Conservation (phyloP, 2,797 vertebrate genomes). For the Carapus acus region DNA sequence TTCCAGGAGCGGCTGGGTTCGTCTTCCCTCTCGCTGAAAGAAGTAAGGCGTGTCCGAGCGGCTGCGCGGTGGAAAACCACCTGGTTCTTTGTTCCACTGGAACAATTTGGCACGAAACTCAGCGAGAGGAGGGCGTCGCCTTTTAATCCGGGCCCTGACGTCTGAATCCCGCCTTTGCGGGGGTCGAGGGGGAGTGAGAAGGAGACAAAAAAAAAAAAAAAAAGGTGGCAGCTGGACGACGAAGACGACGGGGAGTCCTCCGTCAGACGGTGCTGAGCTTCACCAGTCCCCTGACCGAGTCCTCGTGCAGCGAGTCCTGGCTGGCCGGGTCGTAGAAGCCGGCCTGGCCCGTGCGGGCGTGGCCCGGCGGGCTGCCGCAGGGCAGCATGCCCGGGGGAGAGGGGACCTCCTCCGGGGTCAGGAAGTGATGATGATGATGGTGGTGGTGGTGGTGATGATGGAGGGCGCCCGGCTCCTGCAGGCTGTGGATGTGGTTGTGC, state of each 20-base stretch:
- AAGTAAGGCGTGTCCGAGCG: no score
- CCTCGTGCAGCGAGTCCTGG: conserved; percentile 96
- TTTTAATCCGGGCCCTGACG: conserved; percentile 43
- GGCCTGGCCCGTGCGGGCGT: conserved; percentile 83
- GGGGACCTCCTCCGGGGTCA: conserved; percentile 89
- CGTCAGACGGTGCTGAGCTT: conserved; percentile 97
- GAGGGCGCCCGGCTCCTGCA: conserved; percentile 58
- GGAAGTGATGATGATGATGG: conserved; percentile 89
- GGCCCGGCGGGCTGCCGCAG: conserved; percentile 79
- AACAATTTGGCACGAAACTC: conserved; percentile 46
- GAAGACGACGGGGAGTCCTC: no score
- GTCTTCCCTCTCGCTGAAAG: no score
- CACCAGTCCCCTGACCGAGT: conserved; percentile 92
- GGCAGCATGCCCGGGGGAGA: conserved; percentile 87
- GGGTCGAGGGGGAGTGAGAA: conserved; percentile 12
- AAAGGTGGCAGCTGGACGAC: no score
- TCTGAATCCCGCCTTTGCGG: conserved; percentile 44
- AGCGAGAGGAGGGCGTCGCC: conserved; percentile 25
- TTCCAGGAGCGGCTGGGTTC: conserved; percentile 25
- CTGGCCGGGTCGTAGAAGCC: conserved; percentile 84
- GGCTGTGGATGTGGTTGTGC: conserved; percentile 59
- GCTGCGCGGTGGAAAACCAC: no score
- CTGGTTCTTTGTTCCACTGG: conserved; percentile 17
- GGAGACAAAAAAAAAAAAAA: no score
- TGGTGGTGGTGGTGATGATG: no score